Conservation (phyloP, 2,113 vertebrate genomes). For the Acanthochromis polyacanthus region DNA sequence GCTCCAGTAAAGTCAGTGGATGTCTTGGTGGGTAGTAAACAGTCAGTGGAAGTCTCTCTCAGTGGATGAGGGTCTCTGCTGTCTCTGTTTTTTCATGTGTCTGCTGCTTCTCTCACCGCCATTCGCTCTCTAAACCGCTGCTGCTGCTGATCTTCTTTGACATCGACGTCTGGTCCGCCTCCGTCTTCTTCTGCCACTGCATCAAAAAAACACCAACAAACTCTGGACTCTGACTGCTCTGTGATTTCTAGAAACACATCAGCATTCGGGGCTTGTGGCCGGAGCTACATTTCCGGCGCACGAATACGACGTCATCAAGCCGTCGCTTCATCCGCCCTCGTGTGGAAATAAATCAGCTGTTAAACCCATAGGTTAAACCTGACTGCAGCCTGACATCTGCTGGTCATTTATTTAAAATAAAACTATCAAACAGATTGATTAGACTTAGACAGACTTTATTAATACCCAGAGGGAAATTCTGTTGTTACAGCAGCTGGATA, state of each 20-base stretch:
- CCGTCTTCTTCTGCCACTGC: neutral
- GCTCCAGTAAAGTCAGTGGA: neutral
- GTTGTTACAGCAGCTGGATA: too few relatives aligned
- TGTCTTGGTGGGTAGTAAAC: neutral
- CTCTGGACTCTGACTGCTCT: neutral
- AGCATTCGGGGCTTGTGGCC: conserved; percentile 40
- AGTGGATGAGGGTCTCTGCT: neutral
- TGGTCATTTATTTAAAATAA: conserved; percentile 5
- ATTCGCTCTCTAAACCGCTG: conserved; percentile 56
- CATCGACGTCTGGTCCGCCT: conserved; percentile 37
- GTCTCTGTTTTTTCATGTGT: neutral
- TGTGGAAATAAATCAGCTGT: neutral
- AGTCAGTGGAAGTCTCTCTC: too few relatives aligned
- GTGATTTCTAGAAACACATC: conserved; percentile 73
- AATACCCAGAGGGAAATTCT: too few relatives aligned
- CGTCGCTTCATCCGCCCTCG: neutral
- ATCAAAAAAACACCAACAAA: neutral
- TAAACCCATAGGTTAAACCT: neutral
- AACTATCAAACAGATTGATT: too few relatives aligned
- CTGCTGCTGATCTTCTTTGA: conserved; percentile 43
- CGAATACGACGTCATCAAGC: conserved; percentile 36
- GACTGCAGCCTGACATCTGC: conserved; percentile 10
- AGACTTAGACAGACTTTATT: too few relatives aligned
- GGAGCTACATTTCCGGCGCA: conserved; percentile 67
- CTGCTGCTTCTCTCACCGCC: conserved; percentile 69